A percentile compares a stretch with the other conserved stretches of the same genome.
Evolutionary conservation across 2,888 invertebrate genomes (phyloP).

Genomic region (Acronicta alni): DNA sequence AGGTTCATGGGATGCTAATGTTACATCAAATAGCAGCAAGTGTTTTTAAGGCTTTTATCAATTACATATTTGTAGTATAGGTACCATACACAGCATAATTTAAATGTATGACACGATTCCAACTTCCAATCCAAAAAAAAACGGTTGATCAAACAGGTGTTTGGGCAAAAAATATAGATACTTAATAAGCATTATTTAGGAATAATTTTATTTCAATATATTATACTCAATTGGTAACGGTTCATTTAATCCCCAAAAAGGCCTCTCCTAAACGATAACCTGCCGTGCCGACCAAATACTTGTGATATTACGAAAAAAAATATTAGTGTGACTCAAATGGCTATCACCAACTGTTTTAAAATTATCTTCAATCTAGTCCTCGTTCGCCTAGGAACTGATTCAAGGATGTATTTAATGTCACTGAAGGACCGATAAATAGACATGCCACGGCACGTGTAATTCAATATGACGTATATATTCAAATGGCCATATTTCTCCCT

Average conservation of each 20-base stretch:
- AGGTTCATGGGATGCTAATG: constrained; percentile 32
- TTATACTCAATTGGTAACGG: constrained; percentile 57
- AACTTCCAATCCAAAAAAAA: constrained; percentile 3
- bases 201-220: constrained; percentile 53
- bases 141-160: constrained; percentile 36
- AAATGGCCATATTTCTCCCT: constrained; percentile 31
- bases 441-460: constrained; percentile 25
- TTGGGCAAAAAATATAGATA: constrained; percentile 37
- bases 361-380: constrained; percentile 37
- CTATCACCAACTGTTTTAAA: constrained; percentile 48
- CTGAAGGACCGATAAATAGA: constrained; percentile 21
- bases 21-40: constrained; percentile 23
- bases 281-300: constrained; percentile 60
- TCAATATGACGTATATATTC: constrained; percentile 25
- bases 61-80: too few relatives aligned
- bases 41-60: constrained; percentile 8
- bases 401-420: constrained; percentile 29
- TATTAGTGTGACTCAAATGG: constrained; percentile 57
- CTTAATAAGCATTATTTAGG: constrained; percentile 40
- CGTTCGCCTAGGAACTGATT: constrained; percentile 30
- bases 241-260: constrained; percentile 59
- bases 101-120: not conserved
- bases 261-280: constrained; percentile 65
- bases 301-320: constrained; percentile 61
- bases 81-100: not conserved